phyloP scores from a whole-genome alignment of 2,113 vertebrate genomes.

The Amazona guildingii region DNA sequence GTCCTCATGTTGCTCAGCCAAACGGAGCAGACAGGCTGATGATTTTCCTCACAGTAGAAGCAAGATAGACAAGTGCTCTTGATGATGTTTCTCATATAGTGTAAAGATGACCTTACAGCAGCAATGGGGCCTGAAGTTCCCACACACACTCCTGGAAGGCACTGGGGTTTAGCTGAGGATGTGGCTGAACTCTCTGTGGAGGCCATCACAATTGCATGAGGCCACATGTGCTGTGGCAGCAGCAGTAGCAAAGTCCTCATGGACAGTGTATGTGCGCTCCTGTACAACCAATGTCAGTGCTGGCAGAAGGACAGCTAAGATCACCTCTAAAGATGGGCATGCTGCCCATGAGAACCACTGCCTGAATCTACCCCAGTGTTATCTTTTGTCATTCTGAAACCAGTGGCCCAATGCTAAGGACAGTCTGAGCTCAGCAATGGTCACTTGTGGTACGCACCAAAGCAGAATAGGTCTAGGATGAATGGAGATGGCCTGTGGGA shows the following conservation, averaged over 20 bases:
- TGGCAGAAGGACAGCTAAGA: background rate
- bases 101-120: background rate
- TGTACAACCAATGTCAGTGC: background rate
- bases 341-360: background rate
- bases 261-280: rapidly evolving
- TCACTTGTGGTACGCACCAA: background rate
- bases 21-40: background rate
- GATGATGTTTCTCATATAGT: background rate
- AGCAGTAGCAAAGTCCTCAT: background rate
- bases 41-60: background rate
- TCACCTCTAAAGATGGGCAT: background rate
- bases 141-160: background rate
- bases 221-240: background rate
- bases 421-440: background rate
- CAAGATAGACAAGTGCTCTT: background rate
- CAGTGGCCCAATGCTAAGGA: rapidly evolving
- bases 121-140: background rate
- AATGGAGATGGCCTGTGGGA: background rate
- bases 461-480: background rate
- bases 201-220: background rate
- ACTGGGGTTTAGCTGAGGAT: background rate
- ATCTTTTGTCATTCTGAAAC: background rate
- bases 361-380: no score
- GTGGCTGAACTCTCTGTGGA: background rate
- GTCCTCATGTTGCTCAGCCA: background rate